A percentile compares a stretch with the other conserved stretches of the same genome.
phyloP scores from a whole-genome alignment of 2,797 vertebrate species.

The Momotus momota region DNA sequence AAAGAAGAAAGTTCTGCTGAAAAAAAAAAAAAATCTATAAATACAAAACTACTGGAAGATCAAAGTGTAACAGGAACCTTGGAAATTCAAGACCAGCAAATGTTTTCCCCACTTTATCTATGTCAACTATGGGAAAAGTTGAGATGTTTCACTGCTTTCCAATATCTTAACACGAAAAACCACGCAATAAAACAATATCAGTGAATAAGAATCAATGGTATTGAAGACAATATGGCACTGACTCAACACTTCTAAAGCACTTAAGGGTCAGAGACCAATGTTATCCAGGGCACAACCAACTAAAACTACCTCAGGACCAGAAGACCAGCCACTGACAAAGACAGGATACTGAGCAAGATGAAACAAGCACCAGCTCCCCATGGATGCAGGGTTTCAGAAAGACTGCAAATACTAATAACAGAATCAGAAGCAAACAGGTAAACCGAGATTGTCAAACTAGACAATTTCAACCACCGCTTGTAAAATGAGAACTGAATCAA shows the following conservation, averaged over 20 bases:
- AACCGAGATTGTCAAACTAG: not conserved
- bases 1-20: not conserved
- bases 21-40: not conserved
- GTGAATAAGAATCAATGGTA: not conserved
- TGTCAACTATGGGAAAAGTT: not conserved
- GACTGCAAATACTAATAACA: not conserved
- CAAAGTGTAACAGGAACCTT: not conserved
- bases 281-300: not conserved
- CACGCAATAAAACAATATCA: not conserved
- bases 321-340: not conserved
- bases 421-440: not conserved
- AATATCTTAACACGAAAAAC: not conserved
- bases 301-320: not conserved
- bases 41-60: not conserved
- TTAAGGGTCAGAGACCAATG: not conserved
- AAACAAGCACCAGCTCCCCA: not conserved
- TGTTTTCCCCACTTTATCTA: not conserved
- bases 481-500: not conserved
- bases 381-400: not conserved
- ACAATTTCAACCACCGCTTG: not conserved
- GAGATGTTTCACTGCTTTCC: not conserved
- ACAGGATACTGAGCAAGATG: fast-evolving
- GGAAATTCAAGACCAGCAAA: not conserved
- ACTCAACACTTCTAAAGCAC: not conserved
- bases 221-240: not conserved